Evolutionary conservation across 2,797 vertebrate genomes (phyloP).

Genomic region (Paedocypris micromegethes): DNA sequence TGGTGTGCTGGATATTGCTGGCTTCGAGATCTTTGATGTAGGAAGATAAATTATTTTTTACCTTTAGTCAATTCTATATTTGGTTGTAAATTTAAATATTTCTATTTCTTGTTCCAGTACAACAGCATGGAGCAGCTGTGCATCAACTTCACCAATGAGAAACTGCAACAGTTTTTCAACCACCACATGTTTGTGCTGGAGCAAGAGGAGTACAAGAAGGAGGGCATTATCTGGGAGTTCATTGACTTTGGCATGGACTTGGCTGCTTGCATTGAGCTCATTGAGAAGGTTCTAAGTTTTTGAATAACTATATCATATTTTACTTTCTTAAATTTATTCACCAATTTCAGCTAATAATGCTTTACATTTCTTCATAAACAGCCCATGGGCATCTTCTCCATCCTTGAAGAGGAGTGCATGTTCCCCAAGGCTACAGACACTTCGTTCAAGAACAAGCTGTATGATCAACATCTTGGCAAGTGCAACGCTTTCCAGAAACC

Average conservation of each 20-base stretch:
- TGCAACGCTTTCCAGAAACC: slow-evolving; percentile 81
- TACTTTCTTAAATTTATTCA: too few relatives aligned
- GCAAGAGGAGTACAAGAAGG: slow-evolving; percentile 73
- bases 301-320: too few relatives aligned
- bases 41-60: slow-evolving; percentile 7
- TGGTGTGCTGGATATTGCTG: slow-evolving; percentile 88
- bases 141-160: slow-evolving; percentile 75
- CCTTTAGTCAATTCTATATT: background rate
- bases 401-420: slow-evolving; percentile 87
- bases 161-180: slow-evolving; percentile 73
- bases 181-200: slow-evolving; percentile 72
- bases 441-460: slow-evolving; percentile 83
- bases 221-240: slow-evolving; percentile 64
- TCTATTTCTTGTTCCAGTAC: slow-evolving; percentile 39
- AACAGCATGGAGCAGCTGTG: slow-evolving; percentile 69
- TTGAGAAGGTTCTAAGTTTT: slow-evolving; percentile 52
- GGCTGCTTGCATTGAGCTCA: slow-evolving; percentile 58
- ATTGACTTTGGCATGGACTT: slow-evolving; percentile 16
- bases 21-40: slow-evolving; percentile 92
- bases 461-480: slow-evolving; percentile 85
- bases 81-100: background rate
- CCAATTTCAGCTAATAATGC: background rate
- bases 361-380: slow-evolving; percentile 39
- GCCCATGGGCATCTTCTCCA: slow-evolving; percentile 81
- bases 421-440: slow-evolving; percentile 79